These are phyloP conservation scores for Drosophila busckii DNA, from an alignment of 1,140 invertebrate genomes.

Conservation along the genomic window DNA sequence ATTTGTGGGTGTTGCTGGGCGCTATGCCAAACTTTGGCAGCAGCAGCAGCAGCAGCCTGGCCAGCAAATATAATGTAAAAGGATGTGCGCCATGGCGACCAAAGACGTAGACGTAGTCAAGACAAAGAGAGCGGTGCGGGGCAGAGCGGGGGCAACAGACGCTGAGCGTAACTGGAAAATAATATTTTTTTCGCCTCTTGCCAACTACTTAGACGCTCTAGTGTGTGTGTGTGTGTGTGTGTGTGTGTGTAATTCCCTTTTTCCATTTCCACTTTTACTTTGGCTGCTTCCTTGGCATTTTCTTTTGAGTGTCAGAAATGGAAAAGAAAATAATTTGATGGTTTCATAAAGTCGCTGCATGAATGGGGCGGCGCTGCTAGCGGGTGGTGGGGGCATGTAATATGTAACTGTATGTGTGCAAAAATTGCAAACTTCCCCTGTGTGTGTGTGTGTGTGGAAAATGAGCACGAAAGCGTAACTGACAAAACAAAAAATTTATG, in stretches of 20 bases:
- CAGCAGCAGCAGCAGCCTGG: conserved; percentile 39
- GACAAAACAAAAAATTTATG: conserved; percentile 65
- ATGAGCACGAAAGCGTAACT: conserved; percentile 33
- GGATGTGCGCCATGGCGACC: too few species aligned
- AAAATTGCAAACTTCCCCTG: conserved; percentile 67
- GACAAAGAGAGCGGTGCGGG: too few species aligned
- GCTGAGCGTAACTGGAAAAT: conserved; percentile 73
- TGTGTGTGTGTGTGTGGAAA: conserved; percentile 4
- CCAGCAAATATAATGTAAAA: conserved; percentile 2
- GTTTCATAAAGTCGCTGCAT: conserved; percentile 73
- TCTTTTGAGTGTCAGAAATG: conserved; percentile 78
- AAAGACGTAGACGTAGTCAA: too few species aligned
- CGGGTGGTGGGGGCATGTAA: conserved; percentile 19
- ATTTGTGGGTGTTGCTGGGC: not conserved
- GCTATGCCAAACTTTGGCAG: conserved; percentile 58
- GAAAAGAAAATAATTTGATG: conserved; percentile 79
- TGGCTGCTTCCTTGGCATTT: conserved; percentile 55
- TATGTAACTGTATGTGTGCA: conserved; percentile 48
- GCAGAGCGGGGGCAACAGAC: conserved; percentile 60
- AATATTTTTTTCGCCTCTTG: conserved; percentile 62
- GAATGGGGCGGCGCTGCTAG: conserved; percentile 6
- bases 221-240: too few species aligned
- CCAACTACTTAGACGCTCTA: conserved; percentile 14
- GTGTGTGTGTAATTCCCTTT: conserved; percentile 43
- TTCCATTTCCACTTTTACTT: conserved; percentile 20